phyloP scores from a whole-genome alignment of 1,140 invertebrate genomes.

The Holcopasites calliopsidis region DNA sequence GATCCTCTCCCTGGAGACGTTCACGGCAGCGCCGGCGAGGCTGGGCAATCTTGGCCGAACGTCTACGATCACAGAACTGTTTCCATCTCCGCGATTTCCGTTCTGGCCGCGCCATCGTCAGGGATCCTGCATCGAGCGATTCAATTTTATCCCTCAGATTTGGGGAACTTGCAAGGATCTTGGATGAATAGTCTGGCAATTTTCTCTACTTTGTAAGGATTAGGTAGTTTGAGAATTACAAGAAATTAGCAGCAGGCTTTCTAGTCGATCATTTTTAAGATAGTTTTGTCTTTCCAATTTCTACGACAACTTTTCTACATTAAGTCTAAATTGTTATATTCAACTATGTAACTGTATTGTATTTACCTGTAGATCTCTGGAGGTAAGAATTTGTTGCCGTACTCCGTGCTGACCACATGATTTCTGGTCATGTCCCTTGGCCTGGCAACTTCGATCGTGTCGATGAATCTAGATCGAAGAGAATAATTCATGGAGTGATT shows the following conservation, averaged over 20 bases:
- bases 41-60: conserved; percentile 47
- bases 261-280: no score
- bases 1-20: conserved; percentile 5
- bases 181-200: no score
- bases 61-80: conserved; percentile 88
- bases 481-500: conserved; percentile 15
- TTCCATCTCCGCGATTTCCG: conserved; percentile 92
- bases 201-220: no score
- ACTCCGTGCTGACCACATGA: conserved; percentile 79
- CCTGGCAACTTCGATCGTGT: conserved; percentile 77
- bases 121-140: conserved; percentile 60
- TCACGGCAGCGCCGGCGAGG: conserved; percentile 11
- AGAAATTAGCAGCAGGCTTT: no score
- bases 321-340: no score
- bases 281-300: no score
- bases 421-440: conserved; percentile 80
- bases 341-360: not conserved
- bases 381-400: conserved; percentile 74
- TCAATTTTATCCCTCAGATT: not conserved
- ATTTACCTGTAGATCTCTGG: conserved; percentile 78
- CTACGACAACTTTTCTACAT: no score
- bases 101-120: conserved; percentile 79
- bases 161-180: no score
- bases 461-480: conserved; percentile 73
- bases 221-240: no score